Base-by-base conservation (phyloP, 2,888 invertebrate genomes). In the Pecten maximus region DNA sequence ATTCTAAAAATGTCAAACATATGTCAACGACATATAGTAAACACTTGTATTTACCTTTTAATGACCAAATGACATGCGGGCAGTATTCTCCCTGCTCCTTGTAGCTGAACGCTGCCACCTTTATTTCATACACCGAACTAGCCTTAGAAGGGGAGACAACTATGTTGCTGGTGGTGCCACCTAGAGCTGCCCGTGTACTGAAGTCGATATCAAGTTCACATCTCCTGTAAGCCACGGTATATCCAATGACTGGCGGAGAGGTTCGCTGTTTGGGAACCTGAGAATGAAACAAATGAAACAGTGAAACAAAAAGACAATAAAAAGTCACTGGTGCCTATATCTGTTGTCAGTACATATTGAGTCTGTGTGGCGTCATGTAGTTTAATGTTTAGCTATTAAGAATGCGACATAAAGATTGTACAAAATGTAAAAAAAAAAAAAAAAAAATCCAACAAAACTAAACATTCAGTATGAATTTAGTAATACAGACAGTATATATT, bases 71-170 rank as follows among this genome's bases (percentile, higher is more conserved):
- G n/a, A 91, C 88, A 2, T 87, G 87, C 4, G 50, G n/a, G 40
- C 89, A 90, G 39, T 90, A 91, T 88, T 91, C 91, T 10, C 91
- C 91, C 87, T 89, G 90, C 44, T 91, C 90, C 40, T 88, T 89
- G 40, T 44, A 74, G n/a, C 88, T 89, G 35, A 90, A 89, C 23
- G 91, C 90, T 19, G 91, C 89, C 19, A 91, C 90, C 40, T 88
- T 91, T 6, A 91, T 88, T 39, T 91, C 90, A 74, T 91, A 91
- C 44, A 88, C 87, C 15, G 50, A 54, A 88, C 91, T 90, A n/a
- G 89, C 88, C 10, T 87, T 89, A 40, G 91, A 91, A 48, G 87
- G 54, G n/a, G 91, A 89, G 35, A 91, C 90, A 28, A 91, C 91
- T 50, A 89, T 89, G 88, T 89, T 91, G 19, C 88, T 90, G 8